These are phyloP conservation scores for Blastobasis adustella DNA, from an alignment of 2,888 invertebrate species.

Conservation along the genomic window DNA sequence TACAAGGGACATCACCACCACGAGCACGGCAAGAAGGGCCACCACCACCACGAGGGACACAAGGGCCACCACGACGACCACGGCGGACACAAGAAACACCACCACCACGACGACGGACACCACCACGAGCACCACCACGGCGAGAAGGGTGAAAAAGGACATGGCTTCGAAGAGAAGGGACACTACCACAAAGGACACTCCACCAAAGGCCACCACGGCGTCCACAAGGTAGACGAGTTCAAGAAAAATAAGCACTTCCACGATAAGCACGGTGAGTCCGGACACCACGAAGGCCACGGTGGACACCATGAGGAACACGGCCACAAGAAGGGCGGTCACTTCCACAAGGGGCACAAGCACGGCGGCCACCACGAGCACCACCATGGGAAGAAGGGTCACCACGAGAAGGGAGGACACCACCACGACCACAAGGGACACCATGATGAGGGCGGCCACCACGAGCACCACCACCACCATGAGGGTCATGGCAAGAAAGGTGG, in stretches of 20 bases:
- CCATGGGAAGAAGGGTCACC: slow-evolving; percentile 86
- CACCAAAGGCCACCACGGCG: slow-evolving; percentile 88
- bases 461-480: slow-evolving; percentile 83
- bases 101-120: slow-evolving; percentile 79
- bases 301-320: slow-evolving; percentile 84
- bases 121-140: slow-evolving; percentile 77
- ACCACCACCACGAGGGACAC: slow-evolving; percentile 81
- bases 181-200: slow-evolving; percentile 88
- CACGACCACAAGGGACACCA: slow-evolving; percentile 87
- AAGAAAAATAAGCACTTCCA: slow-evolving; percentile 90
- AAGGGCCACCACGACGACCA: slow-evolving; percentile 75
- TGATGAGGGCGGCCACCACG: slow-evolving; percentile 84
- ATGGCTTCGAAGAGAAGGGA: slow-evolving; percentile 73
- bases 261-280: slow-evolving; percentile 86
- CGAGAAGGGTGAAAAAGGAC: slow-evolving; percentile 78
- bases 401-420: slow-evolving; percentile 86
- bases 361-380: slow-evolving; percentile 85
- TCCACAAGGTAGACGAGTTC: slow-evolving; percentile 88
- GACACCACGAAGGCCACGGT: slow-evolving; percentile 85
- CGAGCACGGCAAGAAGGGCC: slow-evolving; percentile 81
- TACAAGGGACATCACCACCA: slow-evolving; percentile 80
- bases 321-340: slow-evolving; percentile 86
- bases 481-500: slow-evolving; percentile 86
- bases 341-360: slow-evolving; percentile 86
- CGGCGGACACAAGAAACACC: slow-evolving; percentile 77